Percentiles rank a stretch among this genome's conserved stretches.
Evolutionary conservation across 2,797 vertebrate genomes (phyloP).

Genomic region (Muscicapa comitata): DNA sequence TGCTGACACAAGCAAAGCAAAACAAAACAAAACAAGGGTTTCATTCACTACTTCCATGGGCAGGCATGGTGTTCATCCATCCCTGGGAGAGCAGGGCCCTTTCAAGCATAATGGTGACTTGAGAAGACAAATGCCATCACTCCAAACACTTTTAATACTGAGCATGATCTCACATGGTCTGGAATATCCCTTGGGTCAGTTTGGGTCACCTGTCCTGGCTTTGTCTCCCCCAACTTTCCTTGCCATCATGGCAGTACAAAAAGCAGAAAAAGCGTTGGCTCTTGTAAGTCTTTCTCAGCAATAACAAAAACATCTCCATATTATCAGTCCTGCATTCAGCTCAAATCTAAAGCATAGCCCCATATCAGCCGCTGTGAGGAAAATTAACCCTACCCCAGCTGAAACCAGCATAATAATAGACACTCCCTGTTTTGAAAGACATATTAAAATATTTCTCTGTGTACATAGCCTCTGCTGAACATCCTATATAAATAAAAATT

Average conservation of each 20-base stretch:
- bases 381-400: neutral
- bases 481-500: neutral
- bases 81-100: neutral
- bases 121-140: neutral
- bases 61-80: neutral
- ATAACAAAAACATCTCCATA: neutral
- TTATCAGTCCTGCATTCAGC: neutral
- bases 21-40: neutral
- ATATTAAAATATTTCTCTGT: neutral
- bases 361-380: neutral
- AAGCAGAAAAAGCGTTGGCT: neutral
- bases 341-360: neutral
- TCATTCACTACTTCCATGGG: neutral
- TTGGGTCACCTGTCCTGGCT: neutral
- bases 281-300: neutral
- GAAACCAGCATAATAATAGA: neutral
- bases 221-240: neutral
- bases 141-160: neutral
- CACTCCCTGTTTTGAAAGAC: neutral
- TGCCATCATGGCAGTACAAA: rapidly evolving
- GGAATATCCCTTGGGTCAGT: neutral
- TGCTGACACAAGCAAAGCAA: neutral
- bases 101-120: neutral
- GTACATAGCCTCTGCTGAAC: neutral
- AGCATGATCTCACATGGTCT: neutral